Evolutionary conservation across 64 coral and sea anemone genomes (phyloP).

Genomic region (Montipora sp.): DNA sequence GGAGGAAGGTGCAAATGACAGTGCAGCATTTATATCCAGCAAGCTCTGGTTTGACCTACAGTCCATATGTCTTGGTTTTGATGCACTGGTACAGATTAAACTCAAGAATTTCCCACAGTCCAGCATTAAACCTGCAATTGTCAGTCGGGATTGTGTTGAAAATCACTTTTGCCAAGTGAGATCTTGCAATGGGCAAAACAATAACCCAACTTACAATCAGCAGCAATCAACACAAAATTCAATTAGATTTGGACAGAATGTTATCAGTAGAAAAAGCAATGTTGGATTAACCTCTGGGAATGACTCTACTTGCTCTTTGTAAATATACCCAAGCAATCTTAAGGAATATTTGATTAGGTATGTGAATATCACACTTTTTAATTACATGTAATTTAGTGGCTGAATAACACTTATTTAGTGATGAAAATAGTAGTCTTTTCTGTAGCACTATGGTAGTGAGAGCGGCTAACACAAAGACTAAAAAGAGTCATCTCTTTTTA

Average conservation of each 20-base stretch:
- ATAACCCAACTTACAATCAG: slow-evolving; percentile 31
- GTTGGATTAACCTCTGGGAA: too few relatives aligned
- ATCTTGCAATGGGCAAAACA: slow-evolving; percentile 45
- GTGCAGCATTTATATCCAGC: slow-evolving; percentile 3
- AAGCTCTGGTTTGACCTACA: slow-evolving; percentile 51
- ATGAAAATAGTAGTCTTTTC: too few relatives aligned
- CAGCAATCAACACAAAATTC: slow-evolving; percentile 31
- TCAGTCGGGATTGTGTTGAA: slow-evolving; percentile 40
- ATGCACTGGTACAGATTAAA: slow-evolving; percentile 4
- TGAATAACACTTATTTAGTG: too few relatives aligned
- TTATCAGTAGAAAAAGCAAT: background rate
- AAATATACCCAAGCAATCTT: too few relatives aligned
- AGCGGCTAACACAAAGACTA: too few relatives aligned
- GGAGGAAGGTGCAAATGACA: background rate
- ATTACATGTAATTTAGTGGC: too few relatives aligned
- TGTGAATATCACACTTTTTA: too few relatives aligned
- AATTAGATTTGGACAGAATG: background rate
- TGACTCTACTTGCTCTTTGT: too few relatives aligned
- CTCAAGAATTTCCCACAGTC: slow-evolving; percentile 21
- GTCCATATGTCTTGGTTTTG: slow-evolving; percentile 17
- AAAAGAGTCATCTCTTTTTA: too few relatives aligned
- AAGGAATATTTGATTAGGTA: too few relatives aligned
- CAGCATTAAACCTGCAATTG: slow-evolving; percentile 17
- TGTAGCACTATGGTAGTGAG: too few relatives aligned
- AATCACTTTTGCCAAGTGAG: slow-evolving; percentile 54